phyloP scores from a whole-genome alignment of 2,888 invertebrate genomes.

The Piscicola geometra region DNA sequence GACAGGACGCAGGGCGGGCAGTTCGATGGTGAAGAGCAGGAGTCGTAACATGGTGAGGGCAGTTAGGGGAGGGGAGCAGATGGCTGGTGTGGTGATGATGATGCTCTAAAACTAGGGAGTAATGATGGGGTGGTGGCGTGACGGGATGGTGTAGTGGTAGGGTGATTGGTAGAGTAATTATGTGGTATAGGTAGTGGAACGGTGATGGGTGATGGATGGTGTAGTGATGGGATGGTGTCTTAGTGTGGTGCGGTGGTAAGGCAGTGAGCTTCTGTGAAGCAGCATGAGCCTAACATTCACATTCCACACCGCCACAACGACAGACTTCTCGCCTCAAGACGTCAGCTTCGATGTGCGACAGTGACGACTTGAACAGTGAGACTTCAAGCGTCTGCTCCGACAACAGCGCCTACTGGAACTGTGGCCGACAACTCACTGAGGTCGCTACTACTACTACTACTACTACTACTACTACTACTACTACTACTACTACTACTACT shows the following conservation, averaged over 20 bases:
- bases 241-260: too few relatives aligned
- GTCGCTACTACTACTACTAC: constrained; percentile 42
- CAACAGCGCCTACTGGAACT: constrained; percentile 51
- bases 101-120: too few relatives aligned
- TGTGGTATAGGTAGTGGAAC: too few relatives aligned
- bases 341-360: constrained; percentile 37
- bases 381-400: constrained; percentile 93
- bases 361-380: constrained; percentile 63
- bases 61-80: constrained; percentile 19
- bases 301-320: too few relatives aligned
- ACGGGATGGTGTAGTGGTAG: too few relatives aligned
- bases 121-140: too few relatives aligned
- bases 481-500: too few relatives aligned
- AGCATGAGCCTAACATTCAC: too few relatives aligned
- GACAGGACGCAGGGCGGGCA: constrained; percentile 11
- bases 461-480: too few relatives aligned
- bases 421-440: constrained; percentile 51
- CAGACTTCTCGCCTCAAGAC: constrained; percentile 15
- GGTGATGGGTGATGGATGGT: too few relatives aligned
- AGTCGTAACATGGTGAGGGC: constrained; percentile 25
- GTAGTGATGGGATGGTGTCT: too few relatives aligned
- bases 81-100: constrained; percentile 10
- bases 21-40: constrained; percentile 12
- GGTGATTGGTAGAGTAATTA: background rate
- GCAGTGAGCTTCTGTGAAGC: too few relatives aligned